Evolutionary conservation across 1,140 invertebrate genomes (phyloP).

Genomic region (Cherax destructor): DNA sequence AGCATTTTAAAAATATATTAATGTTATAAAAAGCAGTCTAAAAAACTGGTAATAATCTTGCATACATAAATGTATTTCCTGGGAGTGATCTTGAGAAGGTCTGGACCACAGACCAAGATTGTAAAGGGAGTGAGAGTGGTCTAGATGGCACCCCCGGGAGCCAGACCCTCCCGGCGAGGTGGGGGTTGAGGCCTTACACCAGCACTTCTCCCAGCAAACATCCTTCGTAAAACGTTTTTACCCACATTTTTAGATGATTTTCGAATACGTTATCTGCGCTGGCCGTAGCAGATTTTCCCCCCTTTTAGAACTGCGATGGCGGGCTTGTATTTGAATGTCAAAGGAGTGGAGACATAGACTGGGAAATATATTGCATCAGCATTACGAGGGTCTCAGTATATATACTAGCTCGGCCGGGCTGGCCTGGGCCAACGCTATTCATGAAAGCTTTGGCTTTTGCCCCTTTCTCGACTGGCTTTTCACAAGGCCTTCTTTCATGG

Average conservation of each 20-base stretch:
- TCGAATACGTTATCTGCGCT: neutral
- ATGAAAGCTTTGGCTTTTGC: neutral
- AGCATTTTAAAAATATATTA: too few relatives aligned
- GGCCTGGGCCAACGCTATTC: neutral
- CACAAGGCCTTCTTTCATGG: constrained; percentile 1
- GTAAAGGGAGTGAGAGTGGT: neutral
- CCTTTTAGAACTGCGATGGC: neutral
- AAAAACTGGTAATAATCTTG: too few relatives aligned
- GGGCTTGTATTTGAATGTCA: constrained; percentile 3
- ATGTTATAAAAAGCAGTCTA: too few relatives aligned
- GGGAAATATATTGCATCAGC: neutral
- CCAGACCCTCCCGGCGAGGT: neutral
- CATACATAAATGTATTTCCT: neutral
- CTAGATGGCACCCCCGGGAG: neutral
- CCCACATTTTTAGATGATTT: neutral
- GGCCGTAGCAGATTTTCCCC: neutral
- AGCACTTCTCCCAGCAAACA: neutral
- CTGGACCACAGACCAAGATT: neutral
- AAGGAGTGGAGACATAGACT: neutral
- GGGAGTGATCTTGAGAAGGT: neutral
- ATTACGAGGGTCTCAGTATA: neutral
- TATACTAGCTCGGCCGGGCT: neutral
- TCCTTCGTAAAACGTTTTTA: neutral
- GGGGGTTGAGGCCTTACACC: neutral
- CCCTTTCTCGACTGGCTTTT: neutral